Evolutionary conservation across 2,888 invertebrate genomes (phyloP).

Genomic region (Xanthia togata): DNA sequence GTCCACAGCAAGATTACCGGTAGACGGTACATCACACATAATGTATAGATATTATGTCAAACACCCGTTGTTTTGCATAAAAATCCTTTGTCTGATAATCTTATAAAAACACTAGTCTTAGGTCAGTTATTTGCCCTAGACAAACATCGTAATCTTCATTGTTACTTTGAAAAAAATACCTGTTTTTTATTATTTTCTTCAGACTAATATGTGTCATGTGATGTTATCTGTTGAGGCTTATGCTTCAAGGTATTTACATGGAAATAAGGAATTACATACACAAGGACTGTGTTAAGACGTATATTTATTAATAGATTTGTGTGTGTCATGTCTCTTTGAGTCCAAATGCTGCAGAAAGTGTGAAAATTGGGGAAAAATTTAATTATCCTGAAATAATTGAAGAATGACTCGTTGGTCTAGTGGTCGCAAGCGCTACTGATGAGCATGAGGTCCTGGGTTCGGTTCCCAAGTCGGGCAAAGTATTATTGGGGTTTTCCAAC

Average conservation of each 20-base stretch:
- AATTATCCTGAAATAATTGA: neutral
- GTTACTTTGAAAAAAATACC: slow-evolving; percentile 42
- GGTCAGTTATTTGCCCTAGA: slow-evolving; percentile 61
- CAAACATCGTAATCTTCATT: slow-evolving; percentile 28
- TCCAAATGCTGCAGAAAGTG: slow-evolving; percentile 20
- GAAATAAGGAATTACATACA: slow-evolving; percentile 65
- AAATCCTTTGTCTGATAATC: slow-evolving; percentile 60
- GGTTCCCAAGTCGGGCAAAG: too few species aligned
- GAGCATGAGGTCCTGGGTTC: too few species aligned
- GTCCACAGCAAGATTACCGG: slow-evolving; percentile 23
- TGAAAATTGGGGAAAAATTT: neutral
- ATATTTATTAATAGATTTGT: slow-evolving; percentile 43
- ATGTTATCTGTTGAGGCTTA: too few species aligned
- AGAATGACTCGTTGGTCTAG: too few species aligned
- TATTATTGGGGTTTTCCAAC: too few species aligned
- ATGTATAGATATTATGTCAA: slow-evolving; percentile 42
- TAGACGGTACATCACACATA: slow-evolving; percentile 25
- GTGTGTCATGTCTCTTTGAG: slow-evolving; percentile 15
- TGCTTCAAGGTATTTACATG: slow-evolving; percentile 58
- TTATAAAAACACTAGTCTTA: slow-evolving; percentile 52
- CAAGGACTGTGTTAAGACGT: slow-evolving; percentile 60
- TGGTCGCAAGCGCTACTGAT: too few species aligned
- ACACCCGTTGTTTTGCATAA: slow-evolving; percentile 55
- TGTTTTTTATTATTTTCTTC: slow-evolving; percentile 59
- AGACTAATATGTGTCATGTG: slow-evolving; percentile 61